Percentiles rank a stretch among this genome's conserved stretches.
These are phyloP conservation scores for Anthonomus grandis DNA, from an alignment of 1,140 invertebrate genomes.

Conservation along the genomic window DNA sequence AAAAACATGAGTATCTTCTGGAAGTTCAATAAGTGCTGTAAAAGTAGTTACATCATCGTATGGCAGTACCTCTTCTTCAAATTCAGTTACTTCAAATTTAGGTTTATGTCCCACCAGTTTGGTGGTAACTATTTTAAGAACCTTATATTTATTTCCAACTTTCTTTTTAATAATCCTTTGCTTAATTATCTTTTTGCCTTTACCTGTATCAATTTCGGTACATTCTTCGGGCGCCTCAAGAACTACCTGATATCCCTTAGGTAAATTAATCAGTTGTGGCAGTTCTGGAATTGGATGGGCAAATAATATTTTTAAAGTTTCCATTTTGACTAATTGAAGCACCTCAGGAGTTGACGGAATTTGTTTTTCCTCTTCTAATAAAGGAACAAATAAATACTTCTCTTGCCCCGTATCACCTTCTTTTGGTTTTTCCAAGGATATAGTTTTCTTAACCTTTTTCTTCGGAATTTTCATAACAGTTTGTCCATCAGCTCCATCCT, in stretches of 20 bases:
- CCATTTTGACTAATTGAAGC: conserved; percentile 33
- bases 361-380: conserved; percentile 30
- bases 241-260: conserved; percentile 18
- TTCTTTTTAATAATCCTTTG: conserved; percentile 28
- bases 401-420: too few relatives aligned
- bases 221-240: conserved; percentile 30
- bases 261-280: conserved; percentile 22
- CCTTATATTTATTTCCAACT: conserved; percentile 33
- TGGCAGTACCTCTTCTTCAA: conserved; percentile 22
- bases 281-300: conserved; percentile 34
- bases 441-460: conserved; percentile 31
- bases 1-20: conserved; percentile 50
- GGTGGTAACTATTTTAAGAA: conserved; percentile 25
- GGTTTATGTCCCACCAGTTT: conserved; percentile 24
- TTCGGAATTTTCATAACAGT: conserved; percentile 32
- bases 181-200: conserved; percentile 20
- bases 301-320: conserved; percentile 33
- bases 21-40: conserved; percentile 39
- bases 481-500: conserved; percentile 47
- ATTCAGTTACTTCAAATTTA: conserved; percentile 12
- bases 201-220: conserved; percentile 2
- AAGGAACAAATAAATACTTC: conserved; percentile 34
- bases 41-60: conserved; percentile 18
- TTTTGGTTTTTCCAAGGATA: conserved; percentile 20
- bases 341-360: conserved; percentile 27